Evolutionary conservation across 2,888 invertebrate genomes (phyloP).

Genomic region (Limnephilus rhombicus): DNA sequence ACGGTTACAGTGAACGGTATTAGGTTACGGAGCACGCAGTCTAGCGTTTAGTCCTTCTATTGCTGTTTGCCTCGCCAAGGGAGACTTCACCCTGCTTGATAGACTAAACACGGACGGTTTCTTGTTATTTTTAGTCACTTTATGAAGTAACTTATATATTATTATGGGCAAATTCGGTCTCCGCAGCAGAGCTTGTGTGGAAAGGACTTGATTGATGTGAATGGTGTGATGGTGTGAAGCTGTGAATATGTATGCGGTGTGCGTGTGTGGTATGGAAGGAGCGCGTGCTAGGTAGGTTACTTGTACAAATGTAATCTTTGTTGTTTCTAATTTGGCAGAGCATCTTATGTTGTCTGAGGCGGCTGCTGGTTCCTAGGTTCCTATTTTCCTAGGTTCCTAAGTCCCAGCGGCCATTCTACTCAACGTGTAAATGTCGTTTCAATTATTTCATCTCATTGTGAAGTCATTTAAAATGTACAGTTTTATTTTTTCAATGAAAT

Average conservation of each 20-base stretch:
- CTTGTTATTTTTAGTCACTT: slow-evolving; percentile 39
- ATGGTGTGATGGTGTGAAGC: slow-evolving; percentile 20
- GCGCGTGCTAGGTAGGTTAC: slow-evolving; percentile 37
- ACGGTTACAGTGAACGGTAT: not conserved
- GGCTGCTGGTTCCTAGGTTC: not conserved
- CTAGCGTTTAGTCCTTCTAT: slow-evolving; percentile 45
- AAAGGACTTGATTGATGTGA: not conserved
- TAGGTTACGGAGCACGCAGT: slow-evolving; percentile 33
- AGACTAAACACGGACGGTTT: slow-evolving; percentile 30
- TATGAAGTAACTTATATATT: slow-evolving; percentile 29
- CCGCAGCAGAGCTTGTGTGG: slow-evolving; percentile 9
- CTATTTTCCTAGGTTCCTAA: too few relatives aligned
- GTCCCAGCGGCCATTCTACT: not conserved
- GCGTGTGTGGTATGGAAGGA: not conserved
- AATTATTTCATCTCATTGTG: slow-evolving; percentile 47
- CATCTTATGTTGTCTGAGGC: not conserved
- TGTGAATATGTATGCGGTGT: slow-evolving; percentile 30
- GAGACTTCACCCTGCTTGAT: slow-evolving; percentile 39
- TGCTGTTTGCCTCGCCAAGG: slow-evolving; percentile 40
- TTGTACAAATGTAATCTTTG: slow-evolving; percentile 56
- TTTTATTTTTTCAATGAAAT: slow-evolving; percentile 52
- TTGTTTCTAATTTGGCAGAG: slow-evolving; percentile 45
- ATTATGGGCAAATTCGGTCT: slow-evolving; percentile 29
- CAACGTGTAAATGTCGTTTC: slow-evolving; percentile 19
- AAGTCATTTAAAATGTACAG: slow-evolving; percentile 53